Conservation (phyloP, 2,797 vertebrate genomes). For the Sebastes matsubarae region DNA sequence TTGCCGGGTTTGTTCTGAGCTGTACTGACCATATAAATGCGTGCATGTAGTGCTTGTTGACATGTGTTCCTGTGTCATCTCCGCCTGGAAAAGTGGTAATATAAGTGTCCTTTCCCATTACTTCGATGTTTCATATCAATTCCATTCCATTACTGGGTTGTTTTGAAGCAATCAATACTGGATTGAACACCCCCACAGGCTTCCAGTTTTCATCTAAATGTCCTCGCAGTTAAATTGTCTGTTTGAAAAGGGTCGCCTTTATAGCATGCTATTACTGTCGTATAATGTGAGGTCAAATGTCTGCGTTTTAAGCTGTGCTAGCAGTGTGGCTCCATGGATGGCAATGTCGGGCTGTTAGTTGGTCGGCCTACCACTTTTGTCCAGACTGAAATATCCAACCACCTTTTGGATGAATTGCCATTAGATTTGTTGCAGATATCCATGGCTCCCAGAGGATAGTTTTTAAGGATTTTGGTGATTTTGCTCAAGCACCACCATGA, state of each 20-base stretch:
- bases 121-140: conserved; percentile 7
- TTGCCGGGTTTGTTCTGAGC: not conserved
- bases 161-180: conserved; percentile 21
- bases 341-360: not conserved
- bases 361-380: not conserved
- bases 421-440: not conserved
- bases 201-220: conserved; percentile 4
- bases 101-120: conserved; percentile 12
- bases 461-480: not conserved
- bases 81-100: not conserved
- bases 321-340: not conserved
- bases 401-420: not conserved
- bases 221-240: not conserved
- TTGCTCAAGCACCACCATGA: not conserved
- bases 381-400: not conserved
- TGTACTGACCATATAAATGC: not conserved
- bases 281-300: not conserved
- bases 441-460: not conserved
- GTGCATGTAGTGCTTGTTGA: not conserved
- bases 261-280: not conserved
- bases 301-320: not conserved
- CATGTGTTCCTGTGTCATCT: not conserved
- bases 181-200: conserved; percentile 1
- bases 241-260: not conserved
- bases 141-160: conserved; percentile 4